These are phyloP conservation scores for Coturnix japonica DNA, from an alignment of 2,113 vertebrate species.

Conservation along the genomic window DNA sequence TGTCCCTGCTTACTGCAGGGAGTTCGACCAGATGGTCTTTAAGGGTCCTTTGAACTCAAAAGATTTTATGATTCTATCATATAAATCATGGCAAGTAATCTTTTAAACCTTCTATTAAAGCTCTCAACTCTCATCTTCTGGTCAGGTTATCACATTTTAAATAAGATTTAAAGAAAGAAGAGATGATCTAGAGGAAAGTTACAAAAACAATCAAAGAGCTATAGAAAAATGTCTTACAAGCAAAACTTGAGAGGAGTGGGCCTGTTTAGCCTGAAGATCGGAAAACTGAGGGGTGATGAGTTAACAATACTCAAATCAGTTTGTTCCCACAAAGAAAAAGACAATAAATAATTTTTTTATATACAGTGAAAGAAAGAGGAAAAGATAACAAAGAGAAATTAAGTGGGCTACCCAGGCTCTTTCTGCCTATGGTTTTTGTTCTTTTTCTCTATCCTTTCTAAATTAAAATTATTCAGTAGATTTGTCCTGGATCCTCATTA, in stretches of 20 bases:
- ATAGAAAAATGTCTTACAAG: slow-evolving; percentile 21
- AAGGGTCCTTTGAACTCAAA: too few relatives aligned
- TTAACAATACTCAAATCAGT: slow-evolving; percentile 23
- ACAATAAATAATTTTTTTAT: neutral
- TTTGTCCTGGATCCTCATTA: neutral
- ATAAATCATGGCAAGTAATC: neutral
- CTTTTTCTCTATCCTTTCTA: neutral
- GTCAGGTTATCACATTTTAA: slow-evolving; percentile 26
- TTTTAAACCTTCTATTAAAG: slow-evolving; percentile 27
- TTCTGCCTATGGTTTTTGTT: neutral
- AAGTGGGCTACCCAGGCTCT: neutral
- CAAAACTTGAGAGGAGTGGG: slow-evolving; percentile 1
- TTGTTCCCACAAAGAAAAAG: slow-evolving; percentile 3
- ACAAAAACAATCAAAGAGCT: slow-evolving; percentile 46
- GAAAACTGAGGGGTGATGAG: neutral
- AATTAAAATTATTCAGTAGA: neutral
- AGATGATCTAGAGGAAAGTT: neutral
- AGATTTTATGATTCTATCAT: neutral
- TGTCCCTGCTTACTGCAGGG: too few relatives aligned
- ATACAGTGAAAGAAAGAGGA: neutral
- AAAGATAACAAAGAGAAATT: neutral
- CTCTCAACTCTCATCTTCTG: neutral
- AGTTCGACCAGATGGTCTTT: too few relatives aligned
- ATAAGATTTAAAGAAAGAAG: slow-evolving; percentile 5
- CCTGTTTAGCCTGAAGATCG: slow-evolving; percentile 22